Percentiles rank a stretch among this genome's conserved stretches.
These are phyloP conservation scores for Ochotona princeps DNA, from an alignment of 2,113 vertebrate genomes.

Conservation along the genomic window DNA sequence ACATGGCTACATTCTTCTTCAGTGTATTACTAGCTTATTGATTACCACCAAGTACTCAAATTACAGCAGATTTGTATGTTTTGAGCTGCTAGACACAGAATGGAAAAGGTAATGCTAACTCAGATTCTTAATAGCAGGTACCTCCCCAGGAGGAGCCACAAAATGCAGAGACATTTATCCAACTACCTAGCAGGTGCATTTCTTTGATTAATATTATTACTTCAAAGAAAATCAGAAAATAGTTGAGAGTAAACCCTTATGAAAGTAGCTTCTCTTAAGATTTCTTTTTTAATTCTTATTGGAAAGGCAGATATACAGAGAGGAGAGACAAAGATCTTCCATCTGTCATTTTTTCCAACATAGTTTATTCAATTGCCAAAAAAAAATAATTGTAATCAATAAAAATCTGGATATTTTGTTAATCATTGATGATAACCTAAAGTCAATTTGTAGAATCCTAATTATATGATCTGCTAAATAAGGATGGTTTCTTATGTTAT, in stretches of 20 bases:
- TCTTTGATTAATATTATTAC: too few relatives aligned
- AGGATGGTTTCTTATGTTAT: not conserved
- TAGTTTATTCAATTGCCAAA: constrained; percentile 26
- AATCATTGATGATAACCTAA: constrained; percentile 26
- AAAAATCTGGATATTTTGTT: not conserved
- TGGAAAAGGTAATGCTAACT: not conserved
- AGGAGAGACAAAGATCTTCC: too few relatives aligned
- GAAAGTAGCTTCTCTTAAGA: too few relatives aligned
- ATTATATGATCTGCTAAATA: constrained; percentile 33
- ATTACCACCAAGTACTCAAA: not conserved
- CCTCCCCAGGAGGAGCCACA: not conserved
- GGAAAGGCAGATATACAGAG: too few relatives aligned
- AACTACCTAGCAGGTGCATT: not conserved
- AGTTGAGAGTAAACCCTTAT: too few relatives aligned
- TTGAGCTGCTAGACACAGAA: not conserved
- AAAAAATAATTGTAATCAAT: not conserved
- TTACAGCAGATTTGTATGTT: constrained; percentile 40
- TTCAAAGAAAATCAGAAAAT: too few relatives aligned
- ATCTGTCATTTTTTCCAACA: not conserved
- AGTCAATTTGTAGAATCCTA: constrained; percentile 33
- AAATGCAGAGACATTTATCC: not conserved
- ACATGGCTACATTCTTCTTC: not conserved
- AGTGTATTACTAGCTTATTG: constrained; percentile 36
- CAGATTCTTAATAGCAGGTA: not conserved
- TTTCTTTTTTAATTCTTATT: too few relatives aligned